Evolutionary conservation across 2,888 invertebrate genomes (phyloP).

Genomic region (Trilocha varians): DNA sequence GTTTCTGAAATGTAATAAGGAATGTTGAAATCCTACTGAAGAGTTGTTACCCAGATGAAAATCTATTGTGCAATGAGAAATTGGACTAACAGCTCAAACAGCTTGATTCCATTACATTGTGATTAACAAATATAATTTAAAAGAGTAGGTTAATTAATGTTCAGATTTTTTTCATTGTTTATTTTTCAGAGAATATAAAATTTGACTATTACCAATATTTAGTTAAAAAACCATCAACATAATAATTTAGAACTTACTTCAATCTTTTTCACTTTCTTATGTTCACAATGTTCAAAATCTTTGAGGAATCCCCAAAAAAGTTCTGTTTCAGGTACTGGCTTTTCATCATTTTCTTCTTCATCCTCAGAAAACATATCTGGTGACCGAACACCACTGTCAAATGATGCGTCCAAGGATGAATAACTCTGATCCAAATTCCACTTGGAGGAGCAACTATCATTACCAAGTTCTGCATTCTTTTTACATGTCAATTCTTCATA

Average conservation of each 20-base stretch:
- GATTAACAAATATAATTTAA: too few species aligned
- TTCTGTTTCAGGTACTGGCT: conserved; percentile 25
- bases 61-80: too few species aligned
- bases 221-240: background rate
- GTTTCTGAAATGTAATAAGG: too few species aligned
- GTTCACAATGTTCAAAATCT: conserved; percentile 53
- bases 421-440: conserved; percentile 58
- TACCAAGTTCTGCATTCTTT: conserved; percentile 20
- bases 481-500: conserved; percentile 38
- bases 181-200: background rate
- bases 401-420: conserved; percentile 59
- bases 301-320: conserved; percentile 54
- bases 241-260: conserved; percentile 35
- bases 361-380: conserved; percentile 80
- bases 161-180: background rate
- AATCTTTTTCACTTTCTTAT: conserved; percentile 47
- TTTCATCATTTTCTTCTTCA: conserved; percentile 48
- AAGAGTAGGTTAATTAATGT: background rate
- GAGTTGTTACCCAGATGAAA: too few species aligned
- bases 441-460: conserved; percentile 38
- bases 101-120: too few species aligned
- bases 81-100: too few species aligned
- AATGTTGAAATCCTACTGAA: too few species aligned
- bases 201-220: conserved; percentile 1
- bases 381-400: conserved; percentile 67